Base-by-base conservation (phyloP, 2,113 vertebrate genomes). In the Channa argus region DNA sequence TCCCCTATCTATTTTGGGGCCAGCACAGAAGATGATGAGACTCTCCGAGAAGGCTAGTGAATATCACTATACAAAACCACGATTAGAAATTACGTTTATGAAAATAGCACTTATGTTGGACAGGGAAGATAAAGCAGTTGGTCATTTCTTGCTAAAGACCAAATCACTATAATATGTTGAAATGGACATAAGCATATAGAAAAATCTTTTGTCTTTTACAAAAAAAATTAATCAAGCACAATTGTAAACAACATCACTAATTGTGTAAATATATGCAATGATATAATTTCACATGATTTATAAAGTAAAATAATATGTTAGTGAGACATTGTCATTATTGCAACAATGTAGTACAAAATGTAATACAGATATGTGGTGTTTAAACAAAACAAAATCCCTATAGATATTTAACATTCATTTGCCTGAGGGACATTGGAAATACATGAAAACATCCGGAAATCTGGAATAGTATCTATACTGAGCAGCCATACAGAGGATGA, bases 1-100 rank as follows among this genome's bases (percentile, higher is more conserved):
- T 95, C 93, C 89, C 76, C 74, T 85, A 87, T 93, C 88, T 93
- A 82, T 90, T 92, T 89, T 62, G 67, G 80, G 66, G 87, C 51
- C 15, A 37, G 77, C 82, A 70, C 58, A 55, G 74, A 71, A 75
- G 83, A 79, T 81, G 74, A 90, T 88, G 80, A 78, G 81, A 70
- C 70, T 76, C 60, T 70, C 24, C 68, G 45, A 69, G 80, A 80
- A 79, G 62, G 44, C 61, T 75, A 71, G 78, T 77, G 54, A 53
- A 69, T 71, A 76, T 55, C 69, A 45, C 41, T 43, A 37, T 60
- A 62, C 65, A 78, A 86, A 82, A 62, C 37, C 53, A 44, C 52
- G 53, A 47, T 82, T 69, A 69, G 63, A 58, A 72, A 70, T 56
- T 24, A 80, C 74, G 56, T 71, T 83, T 62, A 60, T 34, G 12